Evolutionary conservation across 2,888 invertebrate species (phyloP), one percentile per base, ranked within the genome.

Genomic region (Andricus curvator): DNA sequence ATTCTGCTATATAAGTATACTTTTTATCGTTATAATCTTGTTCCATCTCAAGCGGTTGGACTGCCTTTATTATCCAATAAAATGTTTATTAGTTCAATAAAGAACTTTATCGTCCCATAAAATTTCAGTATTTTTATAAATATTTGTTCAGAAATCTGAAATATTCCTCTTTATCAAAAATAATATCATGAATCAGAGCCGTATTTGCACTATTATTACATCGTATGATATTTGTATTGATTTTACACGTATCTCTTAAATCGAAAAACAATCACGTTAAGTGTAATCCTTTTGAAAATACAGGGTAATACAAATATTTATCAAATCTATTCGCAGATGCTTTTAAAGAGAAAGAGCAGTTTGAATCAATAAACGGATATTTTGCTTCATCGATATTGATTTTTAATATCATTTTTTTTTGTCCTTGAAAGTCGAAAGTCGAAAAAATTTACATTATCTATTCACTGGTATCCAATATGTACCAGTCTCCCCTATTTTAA

Each of bases 81-180:
- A 48, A 20, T 15, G 11, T 70, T 70, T 51, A 70, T 70, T 48
- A 48, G 29, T 48, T 8, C 11, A 29, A 44, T 48, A 48, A 51
- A 51, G 25, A 70, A 6, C n/a, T 70, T 48, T 48, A 70, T 29
- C 51, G 25, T 25, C 22, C 48, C 48, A 29, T 70, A 70, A 70
- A 25, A 44, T 13, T 22, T 25, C 0, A 56, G 20, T 56, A 2
- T 8, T 56, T n/a, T 56, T 56, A 6, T n/a, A n/a, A n/a, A 56
- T 9, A 3, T n/a, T 56, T n/a, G 9, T 9, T 9, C 2, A n/a
- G 9, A 2, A 56, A 56, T n/a, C 56, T 9, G 2, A n/a, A 6
- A 9, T 2, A 56, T n/a, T n/a, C 9, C 9, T 56, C n/a, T 17
- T n/a, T 56, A 3, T 56, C 3, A 56, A n/a, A n/a, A 56, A 56